Percentiles rank a stretch among this genome's conserved stretches.
phyloP scores from a whole-genome alignment of 2,888 invertebrate species.

The Netelia melanura region DNA sequence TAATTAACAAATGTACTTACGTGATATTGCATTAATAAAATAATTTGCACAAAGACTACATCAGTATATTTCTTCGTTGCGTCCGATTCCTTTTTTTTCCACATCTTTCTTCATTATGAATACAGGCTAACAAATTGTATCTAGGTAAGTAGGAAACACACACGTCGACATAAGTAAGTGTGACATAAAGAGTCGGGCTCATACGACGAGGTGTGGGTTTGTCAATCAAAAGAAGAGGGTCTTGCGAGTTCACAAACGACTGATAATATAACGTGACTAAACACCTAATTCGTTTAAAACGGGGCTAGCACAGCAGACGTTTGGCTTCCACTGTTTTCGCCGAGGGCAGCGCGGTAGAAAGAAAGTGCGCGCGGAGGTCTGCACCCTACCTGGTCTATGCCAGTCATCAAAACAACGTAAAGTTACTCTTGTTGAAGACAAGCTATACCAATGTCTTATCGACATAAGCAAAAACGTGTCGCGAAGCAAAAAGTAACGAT shows the following conservation, averaged over 20 bases:
- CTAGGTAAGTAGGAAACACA: slow-evolving; percentile 11
- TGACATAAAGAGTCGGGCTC: slow-evolving; percentile 24
- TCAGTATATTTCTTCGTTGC: no score
- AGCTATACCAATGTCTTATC: neutral
- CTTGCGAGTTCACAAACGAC: slow-evolving; percentile 37
- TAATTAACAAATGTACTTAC: no score
- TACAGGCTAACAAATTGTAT: slow-evolving; percentile 15
- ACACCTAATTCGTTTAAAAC: slow-evolving; percentile 82
- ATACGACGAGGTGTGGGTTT: slow-evolving; percentile 5
- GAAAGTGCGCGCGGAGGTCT: slow-evolving; percentile 50
- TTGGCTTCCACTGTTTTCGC: slow-evolving; percentile 63
- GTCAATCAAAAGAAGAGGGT: slow-evolving; percentile 59
- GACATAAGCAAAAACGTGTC: neutral
- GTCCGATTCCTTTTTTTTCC: neutral
- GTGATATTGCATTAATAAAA: no score
- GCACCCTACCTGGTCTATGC: slow-evolving; percentile 29
- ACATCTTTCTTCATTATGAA: neutral
- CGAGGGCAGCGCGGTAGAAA: slow-evolving; percentile 30
- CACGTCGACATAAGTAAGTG: slow-evolving; percentile 43
- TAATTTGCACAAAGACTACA: no score
- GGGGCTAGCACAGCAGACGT: slow-evolving; percentile 59
- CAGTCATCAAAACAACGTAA: slow-evolving; percentile 17
- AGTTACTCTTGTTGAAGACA: neutral
- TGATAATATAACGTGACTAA: slow-evolving; percentile 75
- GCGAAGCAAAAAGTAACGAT: neutral